Evolutionary conservation across 2,797 vertebrate genomes (phyloP).

Genomic region (Epinephelus malabaricus): DNA sequence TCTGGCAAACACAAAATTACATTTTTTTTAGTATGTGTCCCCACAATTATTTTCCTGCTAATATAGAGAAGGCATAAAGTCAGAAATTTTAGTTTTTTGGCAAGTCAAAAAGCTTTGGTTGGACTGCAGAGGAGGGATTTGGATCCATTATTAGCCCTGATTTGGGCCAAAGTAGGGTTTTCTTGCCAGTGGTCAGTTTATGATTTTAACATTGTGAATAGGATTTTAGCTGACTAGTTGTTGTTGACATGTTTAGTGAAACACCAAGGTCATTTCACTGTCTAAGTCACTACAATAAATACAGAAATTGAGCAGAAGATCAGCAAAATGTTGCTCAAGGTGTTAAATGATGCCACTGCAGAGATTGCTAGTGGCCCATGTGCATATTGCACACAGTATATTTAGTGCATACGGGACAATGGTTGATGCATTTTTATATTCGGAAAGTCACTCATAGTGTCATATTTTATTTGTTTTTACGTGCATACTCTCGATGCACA

Average conservation of each 20-base stretch:
- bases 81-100: no score
- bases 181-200: neutral
- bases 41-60: no score
- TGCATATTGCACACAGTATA: no score
- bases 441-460: neutral
- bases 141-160: neutral
- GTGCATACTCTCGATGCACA: rapidly evolving
- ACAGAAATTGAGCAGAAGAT: neutral
- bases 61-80: no score
- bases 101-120: neutral
- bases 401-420: neutral
- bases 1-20: no score
- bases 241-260: neutral
- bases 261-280: neutral
- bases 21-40: no score
- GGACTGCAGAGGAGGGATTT: neutral
- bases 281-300: neutral
- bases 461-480: neutral
- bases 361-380: neutral
- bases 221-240: neutral
- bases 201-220: neutral
- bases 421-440: neutral
- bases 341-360: neutral
- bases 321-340: neutral
- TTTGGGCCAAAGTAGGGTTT: neutral